Evolutionary conservation across 2,113 vertebrate genomes (phyloP).

Genomic region (Pomatostomus ruficeps): DNA sequence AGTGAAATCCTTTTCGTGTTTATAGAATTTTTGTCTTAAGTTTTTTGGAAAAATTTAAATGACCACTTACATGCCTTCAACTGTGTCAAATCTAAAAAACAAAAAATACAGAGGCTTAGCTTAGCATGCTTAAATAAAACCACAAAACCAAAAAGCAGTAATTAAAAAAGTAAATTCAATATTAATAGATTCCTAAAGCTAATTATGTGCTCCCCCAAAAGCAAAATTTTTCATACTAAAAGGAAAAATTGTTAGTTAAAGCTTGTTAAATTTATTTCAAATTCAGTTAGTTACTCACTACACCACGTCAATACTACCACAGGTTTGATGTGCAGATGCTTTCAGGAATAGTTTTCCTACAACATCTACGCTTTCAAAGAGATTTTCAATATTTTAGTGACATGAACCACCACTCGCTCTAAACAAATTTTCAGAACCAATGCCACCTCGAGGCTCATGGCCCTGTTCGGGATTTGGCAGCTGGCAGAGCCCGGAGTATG

Average conservation of each 20-base stretch:
- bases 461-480: background rate
- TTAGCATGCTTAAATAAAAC: slow-evolving; percentile 84
- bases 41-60: slow-evolving; percentile 74
- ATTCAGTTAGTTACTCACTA: slow-evolving; percentile 21
- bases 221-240: slow-evolving; percentile 19
- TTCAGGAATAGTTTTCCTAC: background rate
- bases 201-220: slow-evolving; percentile 31
- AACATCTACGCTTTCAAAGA: background rate
- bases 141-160: slow-evolving; percentile 72
- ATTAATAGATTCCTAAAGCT: slow-evolving; percentile 44
- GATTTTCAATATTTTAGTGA: background rate
- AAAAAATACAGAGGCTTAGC: slow-evolving; percentile 83
- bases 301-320: background rate
- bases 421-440: background rate
- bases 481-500: background rate
- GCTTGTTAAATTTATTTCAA: slow-evolving; percentile 28
- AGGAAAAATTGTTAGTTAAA: slow-evolving; percentile 36
- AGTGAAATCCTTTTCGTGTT: slow-evolving; percentile 33
- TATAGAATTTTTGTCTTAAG: slow-evolving; percentile 42
- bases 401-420: background rate
- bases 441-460: background rate
- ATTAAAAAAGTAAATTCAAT: slow-evolving; percentile 50
- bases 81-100: slow-evolving; percentile 90
- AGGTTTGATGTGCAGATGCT: background rate
- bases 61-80: slow-evolving; percentile 95